Evolutionary conservation across 2,888 invertebrate genomes (phyloP).

Genomic region (Acanthosepion esculentum): DNA sequence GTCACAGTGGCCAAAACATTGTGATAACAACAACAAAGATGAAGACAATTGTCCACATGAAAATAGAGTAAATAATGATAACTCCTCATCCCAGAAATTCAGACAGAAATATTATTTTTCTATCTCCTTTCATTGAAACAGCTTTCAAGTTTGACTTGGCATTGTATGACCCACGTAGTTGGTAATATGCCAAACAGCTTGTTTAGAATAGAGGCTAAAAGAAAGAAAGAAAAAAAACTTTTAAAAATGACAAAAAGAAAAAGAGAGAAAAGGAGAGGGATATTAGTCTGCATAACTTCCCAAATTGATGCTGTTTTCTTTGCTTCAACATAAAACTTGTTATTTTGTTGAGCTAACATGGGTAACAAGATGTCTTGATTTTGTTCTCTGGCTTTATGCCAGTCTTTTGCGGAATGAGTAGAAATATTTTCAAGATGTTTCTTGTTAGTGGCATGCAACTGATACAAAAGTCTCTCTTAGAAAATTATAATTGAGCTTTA

Average conservation of each 20-base stretch:
- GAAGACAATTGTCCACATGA: too few relatives aligned
- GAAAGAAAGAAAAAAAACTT: background rate
- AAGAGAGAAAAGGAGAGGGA: background rate
- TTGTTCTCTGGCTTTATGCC: background rate
- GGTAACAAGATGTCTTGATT: background rate
- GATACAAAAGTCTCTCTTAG: background rate
- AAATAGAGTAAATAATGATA: too few relatives aligned
- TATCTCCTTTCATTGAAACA: background rate
- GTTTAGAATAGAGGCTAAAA: background rate
- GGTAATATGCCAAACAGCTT: background rate
- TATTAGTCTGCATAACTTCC: background rate
- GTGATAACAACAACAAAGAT: too few relatives aligned
- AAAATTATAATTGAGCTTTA: conserved; percentile 22
- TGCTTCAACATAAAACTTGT: background rate
- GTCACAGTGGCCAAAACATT: too few relatives aligned
- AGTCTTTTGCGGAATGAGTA: background rate
- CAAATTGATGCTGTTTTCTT: background rate
- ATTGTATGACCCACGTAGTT: background rate
- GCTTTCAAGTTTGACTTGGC: background rate
- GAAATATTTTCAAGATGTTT: background rate
- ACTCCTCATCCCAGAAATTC: too few relatives aligned
- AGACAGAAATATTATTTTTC: background rate
- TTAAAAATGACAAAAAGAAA: background rate
- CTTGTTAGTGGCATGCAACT: background rate
- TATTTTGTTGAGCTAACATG: background rate